A percentile compares a stretch with the other conserved stretches of the same genome.
These are phyloP conservation scores for Strigamia maritima DNA, from an alignment of 2,888 invertebrate species.

Conservation along the genomic window DNA sequence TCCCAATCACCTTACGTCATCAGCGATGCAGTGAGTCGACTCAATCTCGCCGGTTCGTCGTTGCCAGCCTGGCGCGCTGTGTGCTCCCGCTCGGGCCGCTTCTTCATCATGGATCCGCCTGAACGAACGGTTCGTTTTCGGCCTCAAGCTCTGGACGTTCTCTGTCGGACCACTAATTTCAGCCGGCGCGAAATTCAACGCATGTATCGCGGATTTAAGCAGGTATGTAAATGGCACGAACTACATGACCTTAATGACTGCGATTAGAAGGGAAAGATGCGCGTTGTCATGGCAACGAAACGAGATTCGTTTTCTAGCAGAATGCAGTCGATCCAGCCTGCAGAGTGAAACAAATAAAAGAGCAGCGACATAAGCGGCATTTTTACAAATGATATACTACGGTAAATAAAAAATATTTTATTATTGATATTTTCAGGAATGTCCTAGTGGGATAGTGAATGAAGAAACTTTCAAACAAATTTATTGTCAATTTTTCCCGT, in stretches of 20 bases:
- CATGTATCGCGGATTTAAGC: conserved; percentile 86
- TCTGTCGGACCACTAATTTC: conserved; percentile 75
- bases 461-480: conserved; percentile 97
- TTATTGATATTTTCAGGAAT: conserved; percentile 66
- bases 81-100: not conserved
- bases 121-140: conserved; percentile 50
- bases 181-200: conserved; percentile 79
- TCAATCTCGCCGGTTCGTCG: not conserved
- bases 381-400: not conserved
- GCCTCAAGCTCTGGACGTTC: conserved; percentile 73
- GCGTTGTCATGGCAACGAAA: conserved; percentile 20
- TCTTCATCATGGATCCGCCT: conserved; percentile 8
- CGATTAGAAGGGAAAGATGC: not conserved
- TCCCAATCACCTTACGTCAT: conserved; percentile 21
- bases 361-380: not conserved
- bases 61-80: not conserved
- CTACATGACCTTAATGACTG: not conserved
- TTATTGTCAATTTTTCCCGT: conserved; percentile 96
- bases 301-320: not conserved
- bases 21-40: conserved; percentile 30
- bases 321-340: not conserved
- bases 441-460: conserved; percentile 93
- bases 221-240: conserved; percentile 66
- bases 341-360: not conserved
- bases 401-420: not conserved